Conservation (phyloP, 2,113 vertebrate genomes). For the Pelecanus crispus region DNA sequence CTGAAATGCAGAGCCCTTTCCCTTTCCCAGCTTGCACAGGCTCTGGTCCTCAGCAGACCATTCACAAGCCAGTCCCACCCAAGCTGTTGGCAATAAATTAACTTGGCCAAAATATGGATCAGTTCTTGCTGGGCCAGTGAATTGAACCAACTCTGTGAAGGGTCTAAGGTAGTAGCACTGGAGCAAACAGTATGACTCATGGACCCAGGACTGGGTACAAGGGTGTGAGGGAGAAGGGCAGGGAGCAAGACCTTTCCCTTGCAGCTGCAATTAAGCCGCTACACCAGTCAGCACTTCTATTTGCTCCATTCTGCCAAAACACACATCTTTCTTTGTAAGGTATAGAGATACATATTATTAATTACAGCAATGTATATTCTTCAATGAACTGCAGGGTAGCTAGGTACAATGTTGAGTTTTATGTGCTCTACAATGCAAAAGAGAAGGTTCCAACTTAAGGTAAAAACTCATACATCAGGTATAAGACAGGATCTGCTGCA, state of each 20-base stretch:
- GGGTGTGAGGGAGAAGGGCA: not conserved
- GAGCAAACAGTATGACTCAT: not conserved
- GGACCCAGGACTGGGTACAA: not conserved
- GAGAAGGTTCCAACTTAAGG: not conserved
- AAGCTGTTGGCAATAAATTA: not conserved
- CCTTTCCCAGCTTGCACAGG: not conserved
- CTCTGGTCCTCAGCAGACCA: not conserved
- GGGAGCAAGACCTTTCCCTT: not conserved
- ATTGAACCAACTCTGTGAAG: not conserved
- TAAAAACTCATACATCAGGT: not conserved
- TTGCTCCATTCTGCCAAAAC: not conserved
- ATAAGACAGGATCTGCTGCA: not conserved
- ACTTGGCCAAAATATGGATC: rapidly evolving
- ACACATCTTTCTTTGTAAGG: not conserved
- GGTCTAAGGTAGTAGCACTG: not conserved
- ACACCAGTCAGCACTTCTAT: not conserved
- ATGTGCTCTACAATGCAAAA: not conserved
- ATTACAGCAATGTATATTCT: not conserved
- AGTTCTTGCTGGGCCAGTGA: not conserved
- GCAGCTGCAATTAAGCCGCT: not conserved
- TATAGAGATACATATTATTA: not conserved
- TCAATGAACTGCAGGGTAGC: not conserved
- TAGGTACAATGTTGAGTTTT: not conserved
- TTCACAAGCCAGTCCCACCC: not conserved
- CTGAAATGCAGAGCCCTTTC: no score